phyloP scores from a whole-genome alignment of 2,888 invertebrate species.

The Lumbricus terrestris region DNA sequence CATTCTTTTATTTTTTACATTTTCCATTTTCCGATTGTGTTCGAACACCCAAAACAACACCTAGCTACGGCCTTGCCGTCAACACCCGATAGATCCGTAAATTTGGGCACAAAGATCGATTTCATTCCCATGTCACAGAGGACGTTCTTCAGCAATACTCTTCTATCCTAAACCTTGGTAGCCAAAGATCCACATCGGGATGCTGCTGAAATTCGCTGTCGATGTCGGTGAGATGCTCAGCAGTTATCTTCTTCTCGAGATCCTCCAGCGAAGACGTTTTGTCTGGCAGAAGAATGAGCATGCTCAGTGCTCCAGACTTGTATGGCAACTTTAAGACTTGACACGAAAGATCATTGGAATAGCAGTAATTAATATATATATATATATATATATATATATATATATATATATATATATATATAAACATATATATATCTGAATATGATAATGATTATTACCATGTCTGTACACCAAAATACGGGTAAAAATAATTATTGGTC shows the following conservation, averaged over 20 bases:
- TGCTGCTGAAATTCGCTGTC: slow-evolving; percentile 14
- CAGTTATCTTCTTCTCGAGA: slow-evolving; percentile 27
- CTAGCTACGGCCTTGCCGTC: no score
- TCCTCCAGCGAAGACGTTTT: slow-evolving; percentile 12
- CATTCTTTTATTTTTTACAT: no score
- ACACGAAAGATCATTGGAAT: slow-evolving; percentile 17
- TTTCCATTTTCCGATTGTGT: no score
- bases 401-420: no score
- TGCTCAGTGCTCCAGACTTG: slow-evolving; percentile 12
- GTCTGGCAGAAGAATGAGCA: slow-evolving; percentile 23
- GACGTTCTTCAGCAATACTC: slow-evolving; percentile 29
- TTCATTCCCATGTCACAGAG: slow-evolving; percentile 37
- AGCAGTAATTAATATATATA: no score
- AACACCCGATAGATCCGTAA: slow-evolving; percentile 52
- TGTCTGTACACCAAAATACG: no score
- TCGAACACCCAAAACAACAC: no score
- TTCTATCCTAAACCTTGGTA: slow-evolving; percentile 41
- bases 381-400: no score
- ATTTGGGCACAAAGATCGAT: slow-evolving; percentile 39
- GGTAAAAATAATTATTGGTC: no score
- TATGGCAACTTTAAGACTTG: slow-evolving; percentile 26
- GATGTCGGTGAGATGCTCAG: slow-evolving; percentile 19
- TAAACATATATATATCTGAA: no score
- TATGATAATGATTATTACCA: no score
- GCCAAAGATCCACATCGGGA: slow-evolving; percentile 30